These are phyloP conservation scores for Tipula helvola DNA, from an alignment of 2,888 invertebrate species.

Conservation along the genomic window DNA sequence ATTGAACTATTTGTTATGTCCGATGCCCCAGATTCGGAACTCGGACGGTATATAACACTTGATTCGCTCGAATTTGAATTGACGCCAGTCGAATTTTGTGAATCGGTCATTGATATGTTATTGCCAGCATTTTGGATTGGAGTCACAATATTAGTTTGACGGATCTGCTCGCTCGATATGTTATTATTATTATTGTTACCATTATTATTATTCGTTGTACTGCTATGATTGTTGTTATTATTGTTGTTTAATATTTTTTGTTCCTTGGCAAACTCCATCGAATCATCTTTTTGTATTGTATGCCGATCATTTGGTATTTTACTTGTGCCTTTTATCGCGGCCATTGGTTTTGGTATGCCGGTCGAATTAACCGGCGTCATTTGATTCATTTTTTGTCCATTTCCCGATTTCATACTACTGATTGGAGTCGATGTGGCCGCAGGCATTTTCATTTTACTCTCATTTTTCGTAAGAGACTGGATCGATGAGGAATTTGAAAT, in stretches of 20 bases:
- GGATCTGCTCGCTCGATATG: slow-evolving; percentile 12
- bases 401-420: slow-evolving; percentile 16
- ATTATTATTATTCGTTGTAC: slow-evolving; percentile 15
- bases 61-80: slow-evolving; percentile 61
- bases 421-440: background rate
- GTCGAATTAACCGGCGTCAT: slow-evolving; percentile 35
- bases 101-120: slow-evolving; percentile 50
- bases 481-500: slow-evolving; percentile 35
- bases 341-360: slow-evolving; percentile 82
- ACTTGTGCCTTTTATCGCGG: slow-evolving; percentile 80
- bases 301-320: slow-evolving; percentile 41
- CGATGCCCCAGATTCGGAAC: slow-evolving; percentile 52
- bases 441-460: slow-evolving; percentile 42
- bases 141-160: slow-evolving; percentile 24
- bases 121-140: slow-evolving; percentile 17
- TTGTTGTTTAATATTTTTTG: background rate
- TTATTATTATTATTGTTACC: slow-evolving; percentile 22
- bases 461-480: slow-evolving; percentile 32
- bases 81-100: slow-evolving; percentile 40
- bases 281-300: slow-evolving; percentile 39
- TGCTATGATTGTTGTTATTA: background rate
- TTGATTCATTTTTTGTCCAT: slow-evolving; percentile 18
- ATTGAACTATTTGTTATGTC: background rate
- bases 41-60: slow-evolving; percentile 60
- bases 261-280: slow-evolving; percentile 35